Conservation (phyloP, 2,797 vertebrate genomes). For the Trachops cirrhosus region DNA sequence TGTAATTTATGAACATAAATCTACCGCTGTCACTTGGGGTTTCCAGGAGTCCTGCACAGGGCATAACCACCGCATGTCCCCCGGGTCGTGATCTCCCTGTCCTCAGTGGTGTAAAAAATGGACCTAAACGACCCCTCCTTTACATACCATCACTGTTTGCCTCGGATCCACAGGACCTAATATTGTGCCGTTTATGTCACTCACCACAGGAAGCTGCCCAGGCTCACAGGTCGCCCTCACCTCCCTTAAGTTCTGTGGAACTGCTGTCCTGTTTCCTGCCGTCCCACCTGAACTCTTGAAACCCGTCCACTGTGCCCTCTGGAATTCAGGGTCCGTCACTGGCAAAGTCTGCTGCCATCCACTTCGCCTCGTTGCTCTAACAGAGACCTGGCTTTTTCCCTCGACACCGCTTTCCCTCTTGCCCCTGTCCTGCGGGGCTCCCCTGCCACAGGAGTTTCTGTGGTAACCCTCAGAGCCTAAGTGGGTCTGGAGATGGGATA, state of each 20-base stretch:
- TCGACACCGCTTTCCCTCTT: background rate
- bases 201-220: background rate
- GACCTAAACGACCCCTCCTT: background rate
- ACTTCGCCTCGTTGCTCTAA: background rate
- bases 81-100: background rate
- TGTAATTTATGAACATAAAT: constrained; percentile 38
- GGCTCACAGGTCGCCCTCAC: background rate
- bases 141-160: background rate
- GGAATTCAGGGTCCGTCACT: background rate
- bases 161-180: background rate
- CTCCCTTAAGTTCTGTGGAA: background rate
- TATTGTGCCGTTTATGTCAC: background rate
- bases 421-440: background rate
- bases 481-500: background rate
- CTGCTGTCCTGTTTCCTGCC: background rate
- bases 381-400: background rate
- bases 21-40: background rate
- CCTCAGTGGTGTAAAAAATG: background rate
- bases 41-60: background rate
- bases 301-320: background rate
- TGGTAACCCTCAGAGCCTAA: background rate
- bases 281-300: background rate
- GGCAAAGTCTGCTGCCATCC: background rate
- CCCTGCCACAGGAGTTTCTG: background rate
- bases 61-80: background rate